Conservation (phyloP, 2,797 vertebrate genomes). For the Ceryle rudis region DNA sequence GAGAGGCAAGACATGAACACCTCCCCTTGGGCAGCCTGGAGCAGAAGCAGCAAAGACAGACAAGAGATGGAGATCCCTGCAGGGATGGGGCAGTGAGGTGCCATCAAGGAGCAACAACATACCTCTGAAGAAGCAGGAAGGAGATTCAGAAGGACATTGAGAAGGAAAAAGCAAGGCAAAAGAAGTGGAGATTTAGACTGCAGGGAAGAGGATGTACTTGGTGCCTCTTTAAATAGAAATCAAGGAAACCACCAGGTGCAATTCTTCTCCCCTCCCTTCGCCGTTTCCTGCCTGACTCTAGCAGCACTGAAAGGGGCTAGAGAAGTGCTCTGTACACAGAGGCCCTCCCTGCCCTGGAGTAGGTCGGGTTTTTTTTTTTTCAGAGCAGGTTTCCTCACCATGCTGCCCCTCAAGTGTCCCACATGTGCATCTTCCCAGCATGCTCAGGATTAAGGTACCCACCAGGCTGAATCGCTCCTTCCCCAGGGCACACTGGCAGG, state of each 20-base stretch:
- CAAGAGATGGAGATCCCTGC: neutral
- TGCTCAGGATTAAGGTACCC: neutral
- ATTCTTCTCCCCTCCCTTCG: neutral
- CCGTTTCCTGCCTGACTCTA: neutral
- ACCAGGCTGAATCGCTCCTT: neutral
- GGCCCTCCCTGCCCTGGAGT: accelerated
- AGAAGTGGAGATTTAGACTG: neutral
- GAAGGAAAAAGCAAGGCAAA: neutral
- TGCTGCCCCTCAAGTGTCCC: neutral
- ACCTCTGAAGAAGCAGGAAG: neutral
- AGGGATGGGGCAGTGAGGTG: neutral
- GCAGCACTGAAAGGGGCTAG: neutral
- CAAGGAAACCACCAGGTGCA: constrained; percentile 12
- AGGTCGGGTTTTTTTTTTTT: neutral
- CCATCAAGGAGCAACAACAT: neutral
- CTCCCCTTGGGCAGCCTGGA: neutral
- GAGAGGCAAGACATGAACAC: neutral
- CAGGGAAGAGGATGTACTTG: constrained; percentile 8
- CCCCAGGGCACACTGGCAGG: neutral
- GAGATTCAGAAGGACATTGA: neutral
- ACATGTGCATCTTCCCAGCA: neutral
- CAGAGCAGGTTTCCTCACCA: neutral
- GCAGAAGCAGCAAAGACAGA: neutral
- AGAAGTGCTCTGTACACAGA: neutral
- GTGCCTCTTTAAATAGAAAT: constrained; percentile 42